These are phyloP conservation scores for Rugalucina vietnamica DNA, from an alignment of 2,888 invertebrate species.

Conservation along the genomic window DNA sequence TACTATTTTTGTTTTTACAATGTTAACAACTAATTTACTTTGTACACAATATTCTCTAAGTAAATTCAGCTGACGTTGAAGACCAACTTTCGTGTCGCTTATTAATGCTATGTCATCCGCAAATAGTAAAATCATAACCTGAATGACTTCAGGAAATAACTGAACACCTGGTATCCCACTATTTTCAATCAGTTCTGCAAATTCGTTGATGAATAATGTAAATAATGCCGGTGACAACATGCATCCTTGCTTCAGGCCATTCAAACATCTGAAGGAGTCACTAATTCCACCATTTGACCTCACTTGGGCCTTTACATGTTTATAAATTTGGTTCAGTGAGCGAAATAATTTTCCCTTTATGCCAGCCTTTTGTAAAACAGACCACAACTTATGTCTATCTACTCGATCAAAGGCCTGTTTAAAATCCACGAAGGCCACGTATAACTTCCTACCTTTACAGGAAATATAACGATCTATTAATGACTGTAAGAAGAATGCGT, in stretches of 20 bases:
- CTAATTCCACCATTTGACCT: background rate
- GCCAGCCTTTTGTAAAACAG: background rate
- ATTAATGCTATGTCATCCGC: background rate
- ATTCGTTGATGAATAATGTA: background rate
- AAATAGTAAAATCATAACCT: background rate
- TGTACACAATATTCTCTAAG: background rate
- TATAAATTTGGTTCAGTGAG: background rate
- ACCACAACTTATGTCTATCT: background rate
- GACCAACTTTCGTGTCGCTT: background rate
- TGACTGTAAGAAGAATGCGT: background rate
- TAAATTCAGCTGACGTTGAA: background rate
- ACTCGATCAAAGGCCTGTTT: background rate
- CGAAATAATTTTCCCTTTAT: background rate
- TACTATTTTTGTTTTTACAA: background rate
- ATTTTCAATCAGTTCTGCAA: background rate
- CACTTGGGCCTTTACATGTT: background rate
- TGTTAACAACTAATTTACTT: background rate
- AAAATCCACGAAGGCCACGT: background rate
- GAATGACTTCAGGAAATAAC: background rate
- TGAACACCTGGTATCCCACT: background rate
- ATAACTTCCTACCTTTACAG: background rate
- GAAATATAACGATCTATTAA: background rate
- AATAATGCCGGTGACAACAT: background rate
- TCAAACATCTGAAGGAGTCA: background rate
- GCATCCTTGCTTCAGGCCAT: background rate